Base-by-base conservation (phyloP, 2,113 vertebrate genomes). In the Amblyornis subalaris region DNA sequence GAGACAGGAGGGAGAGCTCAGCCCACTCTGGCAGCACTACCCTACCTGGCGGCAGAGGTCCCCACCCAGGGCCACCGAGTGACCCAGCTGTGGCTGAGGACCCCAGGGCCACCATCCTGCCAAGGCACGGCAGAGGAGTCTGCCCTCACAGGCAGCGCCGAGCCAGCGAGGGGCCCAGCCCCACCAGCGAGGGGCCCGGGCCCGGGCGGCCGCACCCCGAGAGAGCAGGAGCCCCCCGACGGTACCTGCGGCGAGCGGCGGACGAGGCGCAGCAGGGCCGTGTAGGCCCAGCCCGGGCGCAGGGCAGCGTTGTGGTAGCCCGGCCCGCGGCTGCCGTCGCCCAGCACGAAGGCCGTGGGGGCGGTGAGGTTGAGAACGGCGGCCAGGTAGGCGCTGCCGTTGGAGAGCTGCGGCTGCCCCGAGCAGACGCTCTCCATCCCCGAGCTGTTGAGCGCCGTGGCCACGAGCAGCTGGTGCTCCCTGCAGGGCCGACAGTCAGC, bases 401-500 rank as follows among this genome's bases (percentile, higher is more conserved):
- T 55, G 94, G 38, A 24, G 84, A 60, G 75, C 61, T 12, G 79
- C 0, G 31, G 61, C 12, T 57, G 36, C 6, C 21, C 84, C 4
- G 1, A 6, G 90, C 92, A 94, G 71, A 70, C 24, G 12, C 31
- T 50, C 83, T 90, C 87, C 55, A 90, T 18, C 10, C 2, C 16
- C 1, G 70, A 33, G 87, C 1, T 4, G 1, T 88, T 25, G 70
- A 35, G 79, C 6, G n/a, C 42, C 0, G 24, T 0, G 14, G 47
- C 66, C 87, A 95, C 94, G 13, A 95, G 3, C 67, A 95, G 94
- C 77, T 87, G 61, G 87, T 94, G 87, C n/a, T 85, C 51, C 79
- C 93, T 95, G 87, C 84, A 1, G 54, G 88, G 40, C 35, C 25
- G 17, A 22, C 0, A 44, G 65, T 8, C 57, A 23, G 40, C 3